Evolutionary conservation across 2,113 vertebrate species (phyloP).

Genomic region (Pelvicachromis taeniatus): DNA sequence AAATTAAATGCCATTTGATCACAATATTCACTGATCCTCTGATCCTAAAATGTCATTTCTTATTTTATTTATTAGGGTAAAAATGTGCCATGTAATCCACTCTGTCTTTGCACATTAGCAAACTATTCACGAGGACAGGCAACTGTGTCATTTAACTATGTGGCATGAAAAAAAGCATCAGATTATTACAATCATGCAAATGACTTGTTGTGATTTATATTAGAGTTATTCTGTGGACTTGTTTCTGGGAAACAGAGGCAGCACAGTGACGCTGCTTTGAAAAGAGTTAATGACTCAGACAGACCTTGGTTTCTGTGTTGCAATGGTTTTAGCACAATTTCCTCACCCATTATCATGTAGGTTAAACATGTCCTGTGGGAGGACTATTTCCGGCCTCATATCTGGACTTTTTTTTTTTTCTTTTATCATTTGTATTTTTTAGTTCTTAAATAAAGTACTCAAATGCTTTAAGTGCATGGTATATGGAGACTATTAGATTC

Average conservation of each 20-base stretch:
- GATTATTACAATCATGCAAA: not conserved
- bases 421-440: not conserved
- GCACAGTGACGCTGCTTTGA: not conserved
- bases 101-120: not conserved
- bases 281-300: not conserved
- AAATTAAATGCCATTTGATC: not conserved
- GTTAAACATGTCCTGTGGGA: not conserved
- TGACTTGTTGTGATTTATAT: not conserved
- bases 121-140: not conserved
- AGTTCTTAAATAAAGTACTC: not conserved
- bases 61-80: not conserved
- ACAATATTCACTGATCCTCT: not conserved
- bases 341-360: not conserved
- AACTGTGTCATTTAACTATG: not conserved
- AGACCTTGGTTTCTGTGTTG: not conserved
- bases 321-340: not conserved
- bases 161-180: rapidly evolving
- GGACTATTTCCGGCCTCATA: not conserved
- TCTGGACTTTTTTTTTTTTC: not conserved
- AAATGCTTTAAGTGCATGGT: not conserved
- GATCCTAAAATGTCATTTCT: not conserved
- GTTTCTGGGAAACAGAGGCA: not conserved
- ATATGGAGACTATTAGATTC: not conserved
- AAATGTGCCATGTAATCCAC: not conserved
- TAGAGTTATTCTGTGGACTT: not conserved